These are phyloP conservation scores for Drosophila bunnanda DNA, from an alignment of 2,888 invertebrate genomes.

Conservation along the genomic window DNA sequence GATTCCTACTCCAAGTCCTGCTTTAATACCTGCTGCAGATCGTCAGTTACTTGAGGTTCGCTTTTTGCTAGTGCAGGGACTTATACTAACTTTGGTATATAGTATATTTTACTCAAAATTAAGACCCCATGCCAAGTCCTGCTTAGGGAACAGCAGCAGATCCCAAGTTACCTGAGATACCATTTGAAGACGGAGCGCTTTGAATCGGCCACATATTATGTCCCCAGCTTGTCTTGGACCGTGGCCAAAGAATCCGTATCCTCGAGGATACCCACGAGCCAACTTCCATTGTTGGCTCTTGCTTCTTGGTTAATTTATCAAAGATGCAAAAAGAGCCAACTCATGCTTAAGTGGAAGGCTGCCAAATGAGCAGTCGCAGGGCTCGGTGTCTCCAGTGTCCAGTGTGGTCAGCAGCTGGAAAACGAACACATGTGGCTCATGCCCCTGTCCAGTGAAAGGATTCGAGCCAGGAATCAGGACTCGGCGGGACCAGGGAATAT, in stretches of 20 bases:
- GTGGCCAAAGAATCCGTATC: neutral
- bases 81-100: neutral
- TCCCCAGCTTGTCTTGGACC: neutral
- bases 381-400: conserved; percentile 40
- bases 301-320: conserved; percentile 34
- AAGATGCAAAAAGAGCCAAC: conserved; percentile 61
- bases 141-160: too few species aligned
- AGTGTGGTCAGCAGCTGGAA: conserved; percentile 76
- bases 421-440: conserved; percentile 37
- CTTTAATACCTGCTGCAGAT: neutral
- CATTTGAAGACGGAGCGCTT: neutral
- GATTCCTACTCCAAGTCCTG: neutral
- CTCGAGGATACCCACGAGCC: conserved; percentile 25
- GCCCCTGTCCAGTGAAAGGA: conserved; percentile 66
- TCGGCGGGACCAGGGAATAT: neutral
- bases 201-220: too few species aligned
- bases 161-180: neutral
- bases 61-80: too few species aligned
- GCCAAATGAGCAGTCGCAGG: conserved; percentile 58
- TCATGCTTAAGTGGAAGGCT: conserved; percentile 74
- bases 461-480: conserved; percentile 42
- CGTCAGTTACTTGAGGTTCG: neutral
- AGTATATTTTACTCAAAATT: neutral
- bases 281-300: conserved; percentile 12
- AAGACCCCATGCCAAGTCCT: neutral